phyloP scores from a whole-genome alignment of 2,888 invertebrate genomes.

The Aspidapion aeneum region DNA sequence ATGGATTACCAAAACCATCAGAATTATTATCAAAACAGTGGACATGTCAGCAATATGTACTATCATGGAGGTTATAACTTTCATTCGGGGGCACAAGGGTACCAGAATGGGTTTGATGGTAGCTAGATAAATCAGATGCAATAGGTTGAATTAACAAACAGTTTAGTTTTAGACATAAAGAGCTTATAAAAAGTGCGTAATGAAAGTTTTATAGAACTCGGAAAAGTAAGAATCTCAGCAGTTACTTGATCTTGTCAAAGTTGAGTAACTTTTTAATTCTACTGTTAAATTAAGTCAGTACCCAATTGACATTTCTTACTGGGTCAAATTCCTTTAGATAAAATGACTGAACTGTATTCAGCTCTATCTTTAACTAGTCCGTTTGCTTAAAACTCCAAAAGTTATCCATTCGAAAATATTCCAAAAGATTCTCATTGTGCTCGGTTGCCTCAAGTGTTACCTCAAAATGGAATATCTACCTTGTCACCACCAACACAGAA shows the following conservation, averaged over 20 bases:
- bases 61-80: constrained; percentile 14
- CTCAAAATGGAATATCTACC: constrained; percentile 16
- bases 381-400: constrained; percentile 7
- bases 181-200: too few species aligned
- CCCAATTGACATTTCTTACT: too few species aligned
- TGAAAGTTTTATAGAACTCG: too few species aligned
- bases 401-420: constrained; percentile 10
- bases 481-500: constrained; percentile 5
- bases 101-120: constrained; percentile 12
- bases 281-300: too few species aligned
- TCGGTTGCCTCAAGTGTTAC: constrained; percentile 19
- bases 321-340: constrained; percentile 14
- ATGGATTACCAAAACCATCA: constrained; percentile 9
- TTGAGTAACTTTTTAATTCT: too few species aligned
- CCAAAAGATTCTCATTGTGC: constrained; percentile 14
- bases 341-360: constrained; percentile 18
- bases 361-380: constrained; percentile 9
- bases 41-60: constrained; percentile 15
- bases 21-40: constrained; percentile 11
- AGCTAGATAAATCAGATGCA: constrained; percentile 11
- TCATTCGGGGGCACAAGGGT: constrained; percentile 4
- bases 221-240: too few species aligned
- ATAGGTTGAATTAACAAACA: too few species aligned
- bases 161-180: too few species aligned
- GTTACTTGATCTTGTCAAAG: too few species aligned